Evolutionary conservation across 2,888 invertebrate genomes (phyloP), one percentile per base, ranked within the genome.

Genomic region (Ametastegia equiseti): DNA sequence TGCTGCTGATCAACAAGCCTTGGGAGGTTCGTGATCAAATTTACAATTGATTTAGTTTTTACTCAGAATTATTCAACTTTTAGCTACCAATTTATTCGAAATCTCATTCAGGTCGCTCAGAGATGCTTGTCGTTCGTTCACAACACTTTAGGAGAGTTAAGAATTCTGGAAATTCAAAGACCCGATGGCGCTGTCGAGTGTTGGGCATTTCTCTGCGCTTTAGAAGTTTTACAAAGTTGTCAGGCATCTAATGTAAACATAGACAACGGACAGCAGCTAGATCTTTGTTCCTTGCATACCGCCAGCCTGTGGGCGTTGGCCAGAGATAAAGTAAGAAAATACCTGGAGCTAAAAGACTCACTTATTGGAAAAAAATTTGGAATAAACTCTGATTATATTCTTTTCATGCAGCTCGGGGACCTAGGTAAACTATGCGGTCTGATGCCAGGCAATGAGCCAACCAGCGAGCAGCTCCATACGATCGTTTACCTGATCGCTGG

Each of bases 401-500:
- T 47, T 82, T 78, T 81, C 82, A 92, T 91, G 30, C 91, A 97
- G 97, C 92, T 97, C 60, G 94, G 95, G 86, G 96, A 96, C 85
- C 92, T 99, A 81, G 99, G 98, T 5, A 96, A 96, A 88, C 92
- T 98, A 2, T 98, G 98, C 91, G 98, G 98, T 0, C 92, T 99
- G 9, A 94, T 98, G 92, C 98, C 98, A 0, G 97, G 96, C 1
- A 94, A 93, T 30, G 94, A 94, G 39, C 97, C 97, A 0, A 94
- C 96, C 0, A 98, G 98, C 1, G 96, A 96, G 87, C 98, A 98
- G 91, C 93, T 98, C 5, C 98, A 98, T 88, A 94, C 96, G 54
- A 98, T 98, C 0, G 97, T 98, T 33, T 96, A 97, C 90, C 93
- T 99, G 13, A 97, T 97, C 0, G 96, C 98, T 0, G 98, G 98